Percentiles rank a stretch among this genome's conserved stretches.
Evolutionary conservation across 1,140 invertebrate species (phyloP).

Genomic region (Brachionus paranguensis): DNA sequence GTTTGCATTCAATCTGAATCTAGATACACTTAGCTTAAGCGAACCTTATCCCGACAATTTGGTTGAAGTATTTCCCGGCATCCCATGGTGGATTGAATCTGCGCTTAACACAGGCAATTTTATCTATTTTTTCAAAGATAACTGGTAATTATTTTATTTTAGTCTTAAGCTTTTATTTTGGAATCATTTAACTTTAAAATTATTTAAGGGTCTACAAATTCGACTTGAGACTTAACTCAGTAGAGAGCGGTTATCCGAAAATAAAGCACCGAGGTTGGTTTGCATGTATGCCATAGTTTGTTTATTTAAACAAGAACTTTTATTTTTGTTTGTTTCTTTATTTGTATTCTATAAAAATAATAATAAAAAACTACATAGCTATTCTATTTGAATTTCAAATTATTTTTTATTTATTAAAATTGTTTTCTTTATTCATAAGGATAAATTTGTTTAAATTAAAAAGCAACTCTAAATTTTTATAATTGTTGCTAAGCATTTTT

Average conservation of each 20-base stretch:
- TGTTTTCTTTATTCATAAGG: neutral
- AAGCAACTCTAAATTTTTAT: neutral
- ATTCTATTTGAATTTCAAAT: neutral
- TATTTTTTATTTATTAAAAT: neutral
- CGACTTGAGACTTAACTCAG: neutral
- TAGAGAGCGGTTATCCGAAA: constrained; percentile 24
- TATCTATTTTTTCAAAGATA: constrained; percentile 19
- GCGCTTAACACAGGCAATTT: neutral
- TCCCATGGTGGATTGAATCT: neutral
- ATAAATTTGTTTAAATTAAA: neutral
- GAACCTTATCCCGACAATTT: neutral
- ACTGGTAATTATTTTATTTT: neutral
- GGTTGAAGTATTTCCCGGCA: neutral
- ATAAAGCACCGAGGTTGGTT: constrained; percentile 10
- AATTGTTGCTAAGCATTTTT: neutral
- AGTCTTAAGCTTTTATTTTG: neutral
- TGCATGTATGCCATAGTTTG: neutral
- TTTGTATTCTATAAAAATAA: neutral
- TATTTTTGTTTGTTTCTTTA: neutral
- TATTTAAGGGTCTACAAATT: neutral
- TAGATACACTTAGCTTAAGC: neutral
- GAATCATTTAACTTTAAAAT: neutral
- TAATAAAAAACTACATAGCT: neutral
- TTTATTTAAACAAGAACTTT: neutral
- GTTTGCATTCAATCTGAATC: neutral